Percentiles rank a stretch among this genome's conserved stretches.
Evolutionary conservation across 2,113 vertebrate genomes (phyloP).

Genomic region (Puntigrus tetrazona): DNA sequence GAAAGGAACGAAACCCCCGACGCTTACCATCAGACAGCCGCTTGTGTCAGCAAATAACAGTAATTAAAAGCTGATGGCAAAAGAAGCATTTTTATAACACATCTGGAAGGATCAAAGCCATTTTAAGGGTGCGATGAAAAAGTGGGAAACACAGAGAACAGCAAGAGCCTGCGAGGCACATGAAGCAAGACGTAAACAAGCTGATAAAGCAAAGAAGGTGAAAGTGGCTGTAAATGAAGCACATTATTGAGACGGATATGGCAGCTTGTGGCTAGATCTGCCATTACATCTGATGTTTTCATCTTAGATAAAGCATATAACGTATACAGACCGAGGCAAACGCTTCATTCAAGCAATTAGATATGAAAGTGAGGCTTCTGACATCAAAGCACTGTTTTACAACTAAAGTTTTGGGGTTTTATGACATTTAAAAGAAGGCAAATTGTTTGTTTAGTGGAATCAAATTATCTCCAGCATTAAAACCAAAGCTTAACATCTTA

Average conservation of each 20-base stretch:
- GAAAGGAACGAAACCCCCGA: background rate
- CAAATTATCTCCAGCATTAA: background rate
- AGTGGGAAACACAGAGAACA: background rate
- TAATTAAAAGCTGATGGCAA: slow-evolving; percentile 47
- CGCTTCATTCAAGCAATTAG: background rate
- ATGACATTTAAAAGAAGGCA: background rate
- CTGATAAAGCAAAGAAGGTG: slow-evolving; percentile 15
- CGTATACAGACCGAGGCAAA: background rate
- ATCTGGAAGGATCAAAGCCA: slow-evolving; percentile 48
- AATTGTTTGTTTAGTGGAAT: background rate
- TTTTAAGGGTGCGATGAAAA: slow-evolving; percentile 19
- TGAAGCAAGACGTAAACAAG: slow-evolving; percentile 7
- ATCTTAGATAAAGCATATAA: background rate
- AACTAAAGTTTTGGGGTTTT: background rate
- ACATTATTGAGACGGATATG: background rate
- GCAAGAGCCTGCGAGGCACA: background rate
- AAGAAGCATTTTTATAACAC: slow-evolving; percentile 44
- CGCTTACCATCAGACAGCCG: slow-evolving; percentile 2
- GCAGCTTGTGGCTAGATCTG: background rate
- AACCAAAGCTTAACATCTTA: background rate
- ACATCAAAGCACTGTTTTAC: background rate
- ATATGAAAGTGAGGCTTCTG: background rate
- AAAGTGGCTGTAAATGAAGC: slow-evolving; percentile 13
- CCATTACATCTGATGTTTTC: background rate
- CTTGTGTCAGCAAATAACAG: slow-evolving; percentile 53